These are phyloP conservation scores for Leontopithecus rosalia DNA, from an alignment of 2,797 vertebrate genomes.

Conservation along the genomic window DNA sequence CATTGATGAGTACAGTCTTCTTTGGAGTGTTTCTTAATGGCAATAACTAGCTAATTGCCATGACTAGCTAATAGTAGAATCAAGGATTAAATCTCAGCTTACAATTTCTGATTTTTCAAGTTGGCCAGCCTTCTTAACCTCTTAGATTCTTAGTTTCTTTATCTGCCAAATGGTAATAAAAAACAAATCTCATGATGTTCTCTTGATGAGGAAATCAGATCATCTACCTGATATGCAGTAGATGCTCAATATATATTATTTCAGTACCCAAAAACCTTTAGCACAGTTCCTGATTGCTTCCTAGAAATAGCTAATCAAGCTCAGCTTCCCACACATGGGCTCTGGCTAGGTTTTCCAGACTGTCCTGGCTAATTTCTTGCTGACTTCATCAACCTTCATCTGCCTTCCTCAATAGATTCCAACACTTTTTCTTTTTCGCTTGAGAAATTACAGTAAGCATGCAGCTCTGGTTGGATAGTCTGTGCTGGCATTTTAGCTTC, in stretches of 20 bases:
- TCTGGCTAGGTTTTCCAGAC: neutral
- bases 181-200: neutral
- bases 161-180: neutral
- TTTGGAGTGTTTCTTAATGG: neutral
- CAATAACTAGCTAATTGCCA: neutral
- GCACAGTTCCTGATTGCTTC: neutral
- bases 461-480: neutral
- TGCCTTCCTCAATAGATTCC: neutral
- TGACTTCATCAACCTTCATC: neutral
- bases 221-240: too few species aligned
- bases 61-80: neutral
- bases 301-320: neutral
- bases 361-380: neutral
- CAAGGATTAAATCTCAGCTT: neutral
- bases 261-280: neutral
- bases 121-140: neutral
- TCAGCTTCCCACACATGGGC: neutral
- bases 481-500: conserved; percentile 46
- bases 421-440: neutral
- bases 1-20: neutral
- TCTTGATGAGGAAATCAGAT: neutral
- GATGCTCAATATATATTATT: neutral
- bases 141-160: neutral
- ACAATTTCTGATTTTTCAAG: neutral
- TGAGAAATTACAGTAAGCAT: neutral